Base-by-base conservation (phyloP, 2,797 vertebrate species). In the Aphelocoma californica region DNA sequence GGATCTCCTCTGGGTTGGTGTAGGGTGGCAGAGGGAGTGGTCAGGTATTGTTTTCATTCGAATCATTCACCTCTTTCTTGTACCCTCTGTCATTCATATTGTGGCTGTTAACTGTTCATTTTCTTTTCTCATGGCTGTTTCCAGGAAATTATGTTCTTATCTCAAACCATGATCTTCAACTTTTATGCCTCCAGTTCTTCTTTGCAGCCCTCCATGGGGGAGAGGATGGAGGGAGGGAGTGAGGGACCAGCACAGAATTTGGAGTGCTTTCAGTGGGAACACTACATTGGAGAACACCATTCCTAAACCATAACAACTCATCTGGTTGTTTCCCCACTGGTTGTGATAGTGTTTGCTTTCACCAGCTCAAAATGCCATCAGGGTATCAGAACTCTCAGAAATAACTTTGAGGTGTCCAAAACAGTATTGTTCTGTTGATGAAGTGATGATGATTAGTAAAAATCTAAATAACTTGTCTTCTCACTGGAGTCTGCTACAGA, bases 101-200 rank as follows among this genome's bases (percentile, higher is more conserved):
- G 18, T 32, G 9, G 36, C 21, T 42, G 11, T 32, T 23, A 51
- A 51, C 14, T 66, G 21, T 23, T 26, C 2, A 23, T 44, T 66
- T 57, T 44, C 32, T 44, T 66, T 28, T 21, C 61, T 85, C 44
- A 15, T 18, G 14, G 26, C 18, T 42, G 5, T 26, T 74, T 74
- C 26, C 53, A 34, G 26, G 20, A 21, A 50, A 42, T 31, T 40
- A 40, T 21, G 9, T 19, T 74, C 34, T 42, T 57, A 48, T 51
- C 38, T 67, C 32, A 44, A 26, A 28, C 38, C 0, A 0, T 10
- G 14, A 44, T 51, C 28, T 36, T 85, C 23, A 58, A 3, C 7
- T 75, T 66, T 60, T 44, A 1, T 28, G 45, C 45, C 10, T 36
- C 23, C 15, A 58, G 4, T 44, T 66, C 26, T 44, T 32, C 32